These are phyloP conservation scores for Dipodomys ordii DNA, from an alignment of 2,113 vertebrate genomes.

Conservation along the genomic window DNA sequence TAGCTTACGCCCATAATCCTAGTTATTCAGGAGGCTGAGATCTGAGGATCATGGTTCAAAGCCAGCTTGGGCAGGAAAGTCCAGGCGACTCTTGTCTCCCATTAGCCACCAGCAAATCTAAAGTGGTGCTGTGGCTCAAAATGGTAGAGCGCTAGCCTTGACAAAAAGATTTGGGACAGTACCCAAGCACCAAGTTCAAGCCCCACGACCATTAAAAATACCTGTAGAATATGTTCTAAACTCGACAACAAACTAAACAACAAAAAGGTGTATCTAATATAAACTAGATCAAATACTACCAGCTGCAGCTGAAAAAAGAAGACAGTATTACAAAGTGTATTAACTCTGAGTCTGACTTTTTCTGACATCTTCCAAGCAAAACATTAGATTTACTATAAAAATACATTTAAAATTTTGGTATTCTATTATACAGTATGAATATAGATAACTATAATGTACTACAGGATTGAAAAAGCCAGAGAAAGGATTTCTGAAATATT, in stretches of 20 bases:
- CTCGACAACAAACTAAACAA: not conserved
- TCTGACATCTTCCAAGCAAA: conserved; percentile 47
- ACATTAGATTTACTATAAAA: conserved; percentile 48
- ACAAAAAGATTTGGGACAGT: too few relatives aligned
- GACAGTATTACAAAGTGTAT: not conserved
- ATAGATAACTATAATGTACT: not conserved
- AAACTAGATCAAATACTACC: not conserved
- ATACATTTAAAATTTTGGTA: not conserved
- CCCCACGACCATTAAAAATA: too few relatives aligned
- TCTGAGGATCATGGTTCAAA: too few relatives aligned
- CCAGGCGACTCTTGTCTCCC: too few relatives aligned
- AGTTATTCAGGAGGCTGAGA: too few relatives aligned
- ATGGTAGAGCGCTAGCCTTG: too few relatives aligned
- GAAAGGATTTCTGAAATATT: not conserved
- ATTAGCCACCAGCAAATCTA: too few relatives aligned
- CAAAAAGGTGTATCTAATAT: conserved; percentile 7
- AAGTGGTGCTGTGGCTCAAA: too few relatives aligned
- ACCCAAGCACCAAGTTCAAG: too few relatives aligned
- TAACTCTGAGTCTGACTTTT: conserved; percentile 13
- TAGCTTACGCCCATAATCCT: too few relatives aligned
- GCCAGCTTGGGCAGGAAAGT: too few relatives aligned
- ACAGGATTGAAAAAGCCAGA: not conserved
- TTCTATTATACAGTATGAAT: not conserved
- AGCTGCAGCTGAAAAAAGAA: not conserved
- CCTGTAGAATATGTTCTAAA: too few relatives aligned